Percentiles rank a stretch among this genome's conserved stretches.
Evolutionary conservation across 2,888 invertebrate genomes (phyloP).

Genomic region (Aleiodes alternator): DNA sequence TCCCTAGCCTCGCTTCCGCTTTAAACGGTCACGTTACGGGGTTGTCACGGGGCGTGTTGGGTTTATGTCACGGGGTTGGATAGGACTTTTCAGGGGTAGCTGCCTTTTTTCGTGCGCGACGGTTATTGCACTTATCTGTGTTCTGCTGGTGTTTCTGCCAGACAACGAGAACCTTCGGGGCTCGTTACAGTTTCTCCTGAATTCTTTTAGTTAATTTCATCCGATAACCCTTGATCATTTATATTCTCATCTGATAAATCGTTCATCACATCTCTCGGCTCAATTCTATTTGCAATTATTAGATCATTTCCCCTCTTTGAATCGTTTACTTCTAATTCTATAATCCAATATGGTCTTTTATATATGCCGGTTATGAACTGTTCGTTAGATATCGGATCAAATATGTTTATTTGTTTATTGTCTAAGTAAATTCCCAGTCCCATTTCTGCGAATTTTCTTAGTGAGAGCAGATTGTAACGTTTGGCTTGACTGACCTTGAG

Average conservation of each 20-base stretch:
- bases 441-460: conserved; percentile 53
- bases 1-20: no score
- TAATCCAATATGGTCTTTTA: conserved; percentile 45
- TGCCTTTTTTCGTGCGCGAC: no score
- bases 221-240: conserved; percentile 13
- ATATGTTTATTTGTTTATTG: conserved; percentile 42
- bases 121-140: no score
- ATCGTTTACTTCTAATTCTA: conserved; percentile 45
- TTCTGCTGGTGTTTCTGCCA: no score
- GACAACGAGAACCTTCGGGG: no score
- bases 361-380: conserved; percentile 42
- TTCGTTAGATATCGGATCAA: conserved; percentile 43
- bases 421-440: conserved; percentile 52
- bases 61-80: no score
- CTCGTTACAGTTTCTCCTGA: no score
- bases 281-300: background rate
- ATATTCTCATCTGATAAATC: conserved; percentile 24
- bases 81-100: no score
- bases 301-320: conserved; percentile 14
- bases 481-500: no score
- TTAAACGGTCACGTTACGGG: no score
- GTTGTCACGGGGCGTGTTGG: no score
- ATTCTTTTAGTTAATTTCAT: conserved; percentile 8
- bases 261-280: no score
- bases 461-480: conserved; percentile 57